These are phyloP conservation scores for Poeciliopsis infans DNA, from an alignment of 2,797 vertebrate genomes.

Conservation along the genomic window DNA sequence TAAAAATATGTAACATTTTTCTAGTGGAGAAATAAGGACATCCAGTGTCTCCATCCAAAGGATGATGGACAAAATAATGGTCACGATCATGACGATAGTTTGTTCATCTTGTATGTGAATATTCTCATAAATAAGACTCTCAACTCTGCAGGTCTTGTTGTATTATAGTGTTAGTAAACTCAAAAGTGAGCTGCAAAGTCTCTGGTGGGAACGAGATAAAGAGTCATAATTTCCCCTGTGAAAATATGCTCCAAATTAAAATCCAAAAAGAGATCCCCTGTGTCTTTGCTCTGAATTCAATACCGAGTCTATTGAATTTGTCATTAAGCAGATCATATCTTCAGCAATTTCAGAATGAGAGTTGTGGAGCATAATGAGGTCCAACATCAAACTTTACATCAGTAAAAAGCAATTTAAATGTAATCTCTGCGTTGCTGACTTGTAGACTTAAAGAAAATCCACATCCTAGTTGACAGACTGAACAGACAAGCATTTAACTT, in stretches of 20 bases:
- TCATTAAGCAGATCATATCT: slow-evolving; percentile 74
- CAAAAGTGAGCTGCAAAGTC: slow-evolving; percentile 49
- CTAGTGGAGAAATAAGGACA: not conserved
- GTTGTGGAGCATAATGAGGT: slow-evolving; percentile 46
- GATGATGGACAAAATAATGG: not conserved
- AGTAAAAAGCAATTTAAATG: slow-evolving; percentile 44
- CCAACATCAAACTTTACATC: slow-evolving; percentile 35
- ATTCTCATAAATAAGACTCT: slow-evolving; percentile 18
- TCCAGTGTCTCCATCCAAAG: not conserved
- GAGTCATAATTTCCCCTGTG: slow-evolving; percentile 80
- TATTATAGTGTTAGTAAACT: slow-evolving; percentile 79
- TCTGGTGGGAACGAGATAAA: slow-evolving; percentile 67
- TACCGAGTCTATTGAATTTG: slow-evolving; percentile 71
- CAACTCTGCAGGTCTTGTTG: slow-evolving; percentile 56
- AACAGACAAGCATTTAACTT: not conserved
- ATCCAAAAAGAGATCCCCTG: slow-evolving; percentile 74
- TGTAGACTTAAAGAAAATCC: slow-evolving; percentile 11
- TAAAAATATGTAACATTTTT: not conserved
- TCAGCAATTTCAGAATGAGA: slow-evolving; percentile 45
- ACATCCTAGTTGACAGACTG: not conserved
- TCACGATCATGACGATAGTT: not conserved
- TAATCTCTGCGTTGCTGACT: slow-evolving; percentile 16
- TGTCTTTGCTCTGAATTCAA: slow-evolving; percentile 73
- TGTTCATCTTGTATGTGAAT: not conserved
- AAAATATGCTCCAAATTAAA: slow-evolving; percentile 83